Base-by-base conservation (phyloP, 2,113 vertebrate species). In the Lichenostomus cassidix region DNA sequence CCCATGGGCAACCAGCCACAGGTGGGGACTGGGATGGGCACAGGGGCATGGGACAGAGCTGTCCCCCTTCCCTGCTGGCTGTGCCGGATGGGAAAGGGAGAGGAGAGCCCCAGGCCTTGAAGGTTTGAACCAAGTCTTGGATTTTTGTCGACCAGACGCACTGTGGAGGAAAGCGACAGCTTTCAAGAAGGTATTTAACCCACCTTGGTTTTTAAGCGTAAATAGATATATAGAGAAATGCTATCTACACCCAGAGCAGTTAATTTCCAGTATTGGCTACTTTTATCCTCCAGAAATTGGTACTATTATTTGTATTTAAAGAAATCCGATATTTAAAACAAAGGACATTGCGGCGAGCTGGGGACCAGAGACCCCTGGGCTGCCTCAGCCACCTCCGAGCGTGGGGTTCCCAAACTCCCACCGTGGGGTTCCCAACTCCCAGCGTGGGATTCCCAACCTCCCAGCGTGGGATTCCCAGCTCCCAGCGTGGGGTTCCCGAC, bases 131-230 rank as follows among this genome's bases (percentile, higher is more conserved):
- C 5, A 13, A 56, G 63, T 76, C 55, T 80, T 81, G 80, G 93
- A 64, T 47, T 60, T 74, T 85, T 77, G 85, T 63, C 0, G 84
- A 92, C 90, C 86, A 92, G 89, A 62, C 81, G 24, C 94, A 86
- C 92, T 92, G 94, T 93, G 96, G 84, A 97, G 89, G 95, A 96
- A 91, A 97, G 87, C 74, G 8, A 52, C 74, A 87, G 91, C 76
- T 91, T 80, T 68, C 28, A 0, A 85, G 52, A 76, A 82, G 73
- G 25, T 82, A 70, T 90, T 89, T 91, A 94, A 90, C 53, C 65
- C 17, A 21, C 27, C 3, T 52, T 53, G 60, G 9, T 65, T 64
- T 50, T 64, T 79, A 91, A 89, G 68, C 87, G 17, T 92, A 91
- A 96, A 82, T 92, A 90, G 94, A 49, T 62, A 64, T 77, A 94